Percentiles rank a stretch among this genome's conserved stretches.
Conservation (phyloP, 2,797 vertebrate species). For the Sebastes variabilis region DNA sequence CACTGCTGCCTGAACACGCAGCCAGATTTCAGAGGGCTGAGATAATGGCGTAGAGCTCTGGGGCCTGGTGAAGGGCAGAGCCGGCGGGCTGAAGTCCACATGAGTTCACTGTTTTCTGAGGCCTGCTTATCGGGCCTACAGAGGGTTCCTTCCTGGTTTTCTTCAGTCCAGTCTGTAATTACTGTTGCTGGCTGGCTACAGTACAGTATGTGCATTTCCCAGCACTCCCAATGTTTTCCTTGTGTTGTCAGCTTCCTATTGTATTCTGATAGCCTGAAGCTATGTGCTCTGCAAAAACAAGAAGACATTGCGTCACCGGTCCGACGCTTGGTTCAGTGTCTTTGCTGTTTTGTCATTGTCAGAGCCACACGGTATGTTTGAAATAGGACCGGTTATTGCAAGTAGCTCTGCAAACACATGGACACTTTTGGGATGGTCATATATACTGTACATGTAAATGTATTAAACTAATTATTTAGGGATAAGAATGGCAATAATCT, state of each 20-base stretch:
- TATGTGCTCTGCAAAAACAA: slow-evolving; percentile 54
- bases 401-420: neutral
- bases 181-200: slow-evolving; percentile 54
- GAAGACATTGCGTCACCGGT: slow-evolving; percentile 24
- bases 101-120: slow-evolving; percentile 70
- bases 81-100: slow-evolving; percentile 45
- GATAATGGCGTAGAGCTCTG: slow-evolving; percentile 55
- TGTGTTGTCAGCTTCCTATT: slow-evolving; percentile 80
- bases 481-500: neutral
- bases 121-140: slow-evolving; percentile 78
- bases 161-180: slow-evolving; percentile 78
- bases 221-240: slow-evolving; percentile 74
- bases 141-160: slow-evolving; percentile 86
- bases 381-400: neutral
- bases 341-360: slow-evolving; percentile 8
- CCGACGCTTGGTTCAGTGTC: slow-evolving; percentile 24
- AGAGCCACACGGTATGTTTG: neutral
- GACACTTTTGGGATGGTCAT: neutral
- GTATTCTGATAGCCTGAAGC: slow-evolving; percentile 66
- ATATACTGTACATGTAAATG: neutral
- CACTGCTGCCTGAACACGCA: slow-evolving; percentile 45
- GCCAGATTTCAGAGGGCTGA: slow-evolving; percentile 64
- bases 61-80: slow-evolving; percentile 62
- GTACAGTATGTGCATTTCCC: slow-evolving; percentile 68
- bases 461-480: neutral